A percentile compares a stretch with the other conserved stretches of the same genome.
Evolutionary conservation across 2,797 vertebrate species (phyloP).

Genomic region (Podarcis lilfordi): DNA sequence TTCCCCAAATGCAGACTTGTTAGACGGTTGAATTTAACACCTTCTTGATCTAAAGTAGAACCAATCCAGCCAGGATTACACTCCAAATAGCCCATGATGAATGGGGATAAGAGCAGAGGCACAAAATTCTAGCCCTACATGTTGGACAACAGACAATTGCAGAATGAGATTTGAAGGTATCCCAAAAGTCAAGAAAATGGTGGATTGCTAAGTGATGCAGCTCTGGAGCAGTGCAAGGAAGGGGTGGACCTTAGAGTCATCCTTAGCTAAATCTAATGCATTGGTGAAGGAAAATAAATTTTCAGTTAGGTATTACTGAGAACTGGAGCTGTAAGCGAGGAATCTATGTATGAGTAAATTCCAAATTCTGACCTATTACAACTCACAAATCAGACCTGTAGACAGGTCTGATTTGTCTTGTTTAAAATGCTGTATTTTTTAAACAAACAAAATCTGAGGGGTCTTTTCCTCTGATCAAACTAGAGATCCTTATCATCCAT

Average conservation of each 20-base stretch:
- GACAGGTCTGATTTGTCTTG: neutral
- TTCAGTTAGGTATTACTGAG: neutral
- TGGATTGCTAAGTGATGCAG: neutral
- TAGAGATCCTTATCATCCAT: neutral
- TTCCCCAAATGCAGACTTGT: neutral
- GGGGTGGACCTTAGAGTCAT: neutral
- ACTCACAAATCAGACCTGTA: neutral
- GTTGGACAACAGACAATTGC: neutral
- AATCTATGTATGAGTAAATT: neutral
- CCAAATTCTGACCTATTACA: neutral
- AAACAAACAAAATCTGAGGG: neutral
- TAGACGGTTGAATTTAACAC: neutral
- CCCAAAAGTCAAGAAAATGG: neutral
- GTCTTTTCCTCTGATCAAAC: neutral
- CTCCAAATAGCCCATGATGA: neutral
- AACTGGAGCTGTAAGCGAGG: neutral
- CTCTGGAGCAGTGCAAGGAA: neutral
- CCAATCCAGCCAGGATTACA: neutral
- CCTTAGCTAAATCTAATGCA: neutral
- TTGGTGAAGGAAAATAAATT: neutral
- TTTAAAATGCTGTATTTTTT: neutral
- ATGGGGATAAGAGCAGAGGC: neutral
- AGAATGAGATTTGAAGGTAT: neutral
- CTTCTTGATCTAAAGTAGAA: neutral
- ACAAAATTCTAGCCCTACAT: neutral